Evolutionary conservation across 2,888 invertebrate species (phyloP).

Genomic region (Carterocephalus palaemon): DNA sequence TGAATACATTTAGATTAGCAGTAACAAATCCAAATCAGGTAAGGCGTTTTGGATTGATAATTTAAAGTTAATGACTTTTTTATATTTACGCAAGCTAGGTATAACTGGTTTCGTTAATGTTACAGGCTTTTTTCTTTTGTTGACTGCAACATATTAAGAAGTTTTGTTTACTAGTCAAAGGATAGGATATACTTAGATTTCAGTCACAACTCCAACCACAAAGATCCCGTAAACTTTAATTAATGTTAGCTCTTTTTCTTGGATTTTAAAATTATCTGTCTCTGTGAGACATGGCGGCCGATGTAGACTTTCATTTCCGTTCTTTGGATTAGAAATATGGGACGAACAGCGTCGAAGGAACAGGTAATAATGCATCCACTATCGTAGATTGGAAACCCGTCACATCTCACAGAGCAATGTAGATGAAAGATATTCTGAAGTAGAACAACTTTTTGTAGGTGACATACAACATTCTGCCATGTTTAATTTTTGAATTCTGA

Average conservation of each 20-base stretch:
- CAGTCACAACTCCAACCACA: slow-evolving; percentile 8
- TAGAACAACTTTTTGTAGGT: not conserved
- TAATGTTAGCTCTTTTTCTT: not conserved
- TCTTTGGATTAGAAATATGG: slow-evolving; percentile 21
- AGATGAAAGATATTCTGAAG: not conserved
- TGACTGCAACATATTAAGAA: slow-evolving; percentile 8
- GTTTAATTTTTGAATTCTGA: too few relatives aligned
- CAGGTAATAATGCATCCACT: slow-evolving; percentile 19
- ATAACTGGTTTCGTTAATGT: slow-evolving; percentile 15
- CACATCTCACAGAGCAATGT: slow-evolving; percentile 3
- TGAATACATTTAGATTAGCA: slow-evolving; percentile 17
- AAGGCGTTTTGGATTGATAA: slow-evolving; percentile 15
- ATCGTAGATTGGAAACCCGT: slow-evolving; percentile 17
- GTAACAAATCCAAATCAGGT: too few relatives aligned
- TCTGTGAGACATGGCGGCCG: slow-evolving; percentile 9
- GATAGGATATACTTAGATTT: slow-evolving; percentile 13
- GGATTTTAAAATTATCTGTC: slow-evolving; percentile 15
- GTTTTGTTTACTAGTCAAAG: slow-evolving; percentile 18
- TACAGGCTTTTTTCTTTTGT: slow-evolving; percentile 1
- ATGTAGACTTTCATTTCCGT: slow-evolving; percentile 25
- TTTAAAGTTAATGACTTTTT: slow-evolving; percentile 14
- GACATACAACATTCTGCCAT: too few relatives aligned
- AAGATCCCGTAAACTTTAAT: slow-evolving; percentile 16
- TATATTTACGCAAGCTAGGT: slow-evolving; percentile 11
- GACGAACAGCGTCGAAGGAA: slow-evolving; percentile 11